Percentiles rank a stretch among this genome's conserved stretches.
phyloP scores from a whole-genome alignment of 2,888 invertebrate species.

The Lycia hirtaria region DNA sequence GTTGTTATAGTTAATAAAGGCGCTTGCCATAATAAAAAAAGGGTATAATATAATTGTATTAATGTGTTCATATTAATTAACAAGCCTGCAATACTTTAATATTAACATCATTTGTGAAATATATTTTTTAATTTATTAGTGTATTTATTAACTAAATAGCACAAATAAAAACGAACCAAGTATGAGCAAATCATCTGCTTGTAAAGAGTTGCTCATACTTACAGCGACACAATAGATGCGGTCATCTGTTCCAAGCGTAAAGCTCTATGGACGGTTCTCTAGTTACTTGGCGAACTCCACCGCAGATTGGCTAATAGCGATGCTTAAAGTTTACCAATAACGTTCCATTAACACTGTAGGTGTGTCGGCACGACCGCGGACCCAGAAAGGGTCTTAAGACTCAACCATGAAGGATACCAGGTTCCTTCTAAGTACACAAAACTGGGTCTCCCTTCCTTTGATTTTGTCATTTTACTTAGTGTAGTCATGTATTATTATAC shows the following conservation, averaged over 20 bases:
- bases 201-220: neutral
- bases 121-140: no score
- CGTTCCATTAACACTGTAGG: constrained; percentile 22
- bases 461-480: no score
- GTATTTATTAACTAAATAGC: no score
- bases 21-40: no score
- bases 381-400: neutral
- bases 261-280: neutral
- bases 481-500: no score
- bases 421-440: neutral
- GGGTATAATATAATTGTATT: no score
- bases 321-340: constrained; percentile 28
- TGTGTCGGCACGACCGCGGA: constrained; percentile 12
- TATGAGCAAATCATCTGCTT: neutral
- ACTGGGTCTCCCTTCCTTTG: neutral
- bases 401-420: neutral
- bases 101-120: no score
- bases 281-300: constrained; percentile 18
- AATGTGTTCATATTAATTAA: no score
- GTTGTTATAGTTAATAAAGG: no score
- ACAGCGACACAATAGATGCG: neutral
- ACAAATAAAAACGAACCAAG: neutral
- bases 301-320: constrained; percentile 25
- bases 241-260: neutral
- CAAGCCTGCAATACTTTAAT: no score